A percentile compares a stretch with the other conserved stretches of the same genome.
These are phyloP conservation scores for Bubo scandiacus DNA, from an alignment of 2,113 vertebrate species.

Conservation along the genomic window DNA sequence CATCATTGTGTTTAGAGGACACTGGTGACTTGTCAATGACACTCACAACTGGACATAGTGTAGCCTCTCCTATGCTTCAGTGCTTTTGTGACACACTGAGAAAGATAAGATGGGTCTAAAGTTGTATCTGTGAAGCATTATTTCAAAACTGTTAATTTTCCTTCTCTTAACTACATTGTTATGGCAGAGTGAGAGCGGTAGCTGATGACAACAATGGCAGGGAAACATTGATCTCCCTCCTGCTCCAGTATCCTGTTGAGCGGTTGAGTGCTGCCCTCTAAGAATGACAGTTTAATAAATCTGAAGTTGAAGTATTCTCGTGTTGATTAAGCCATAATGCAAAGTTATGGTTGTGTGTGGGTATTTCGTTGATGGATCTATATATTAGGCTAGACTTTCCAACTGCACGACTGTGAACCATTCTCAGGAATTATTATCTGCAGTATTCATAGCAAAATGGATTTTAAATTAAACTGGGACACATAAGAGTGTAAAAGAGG, in stretches of 20 bases:
- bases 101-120: background rate
- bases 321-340: conserved; percentile 48
- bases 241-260: background rate
- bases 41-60: background rate
- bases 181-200: background rate
- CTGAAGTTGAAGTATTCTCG: conserved; percentile 17
- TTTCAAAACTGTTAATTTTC: background rate
- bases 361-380: background rate
- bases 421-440: background rate
- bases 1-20: background rate
- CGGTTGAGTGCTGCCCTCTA: background rate
- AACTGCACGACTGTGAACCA: background rate
- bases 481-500: background rate
- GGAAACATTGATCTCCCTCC: conserved; percentile 28
- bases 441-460: background rate
- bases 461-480: background rate
- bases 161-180: background rate
- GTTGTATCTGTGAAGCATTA: background rate
- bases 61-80: background rate
- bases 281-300: conserved; percentile 49
- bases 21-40: background rate
- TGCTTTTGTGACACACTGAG: background rate
- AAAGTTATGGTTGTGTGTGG: background rate
- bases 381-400: background rate
- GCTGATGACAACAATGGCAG: background rate